These are phyloP conservation scores for Moxostoma hubbsi DNA, from an alignment of 2,797 vertebrate genomes.

Conservation along the genomic window DNA sequence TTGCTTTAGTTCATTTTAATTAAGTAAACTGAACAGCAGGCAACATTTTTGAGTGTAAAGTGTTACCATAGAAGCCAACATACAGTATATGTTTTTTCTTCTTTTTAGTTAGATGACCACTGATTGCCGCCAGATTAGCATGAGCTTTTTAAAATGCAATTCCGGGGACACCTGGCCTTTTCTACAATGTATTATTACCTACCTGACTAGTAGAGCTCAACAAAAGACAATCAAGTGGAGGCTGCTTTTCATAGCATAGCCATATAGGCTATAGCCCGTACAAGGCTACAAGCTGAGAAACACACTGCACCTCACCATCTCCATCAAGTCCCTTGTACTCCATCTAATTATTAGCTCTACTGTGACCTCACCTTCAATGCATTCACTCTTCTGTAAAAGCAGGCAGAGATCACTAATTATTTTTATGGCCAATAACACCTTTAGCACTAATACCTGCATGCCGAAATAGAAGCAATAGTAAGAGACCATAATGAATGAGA, in stretches of 20 bases:
- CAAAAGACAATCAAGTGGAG: constrained; percentile 61
- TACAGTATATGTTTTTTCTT: neutral
- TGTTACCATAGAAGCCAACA: constrained; percentile 25
- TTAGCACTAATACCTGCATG: constrained; percentile 39
- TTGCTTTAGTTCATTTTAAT: too few relatives aligned
- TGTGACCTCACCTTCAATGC: constrained; percentile 56
- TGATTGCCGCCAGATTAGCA: constrained; percentile 51
- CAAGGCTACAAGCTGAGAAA: constrained; percentile 48
- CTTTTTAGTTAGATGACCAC: constrained; percentile 58
- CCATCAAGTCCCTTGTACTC: neutral
- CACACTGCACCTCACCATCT: constrained; percentile 25
- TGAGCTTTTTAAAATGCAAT: constrained; percentile 50
- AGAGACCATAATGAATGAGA: constrained; percentile 53
- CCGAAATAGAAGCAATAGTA: constrained; percentile 37
- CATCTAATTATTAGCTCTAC: constrained; percentile 56
- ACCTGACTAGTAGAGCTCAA: constrained; percentile 62
- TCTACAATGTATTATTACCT: constrained; percentile 58
- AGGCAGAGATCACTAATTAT: constrained; percentile 33
- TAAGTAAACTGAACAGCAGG: too few relatives aligned
- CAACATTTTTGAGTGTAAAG: neutral
- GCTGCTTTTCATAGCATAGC: constrained; percentile 57
- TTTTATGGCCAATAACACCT: constrained; percentile 27
- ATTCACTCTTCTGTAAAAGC: constrained; percentile 48
- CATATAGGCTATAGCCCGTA: constrained; percentile 42
- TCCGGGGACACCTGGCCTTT: constrained; percentile 36